A percentile compares a stretch with the other conserved stretches of the same genome.
Conservation (phyloP, 2,888 invertebrate genomes). For the Hoplodrina ambigua region DNA sequence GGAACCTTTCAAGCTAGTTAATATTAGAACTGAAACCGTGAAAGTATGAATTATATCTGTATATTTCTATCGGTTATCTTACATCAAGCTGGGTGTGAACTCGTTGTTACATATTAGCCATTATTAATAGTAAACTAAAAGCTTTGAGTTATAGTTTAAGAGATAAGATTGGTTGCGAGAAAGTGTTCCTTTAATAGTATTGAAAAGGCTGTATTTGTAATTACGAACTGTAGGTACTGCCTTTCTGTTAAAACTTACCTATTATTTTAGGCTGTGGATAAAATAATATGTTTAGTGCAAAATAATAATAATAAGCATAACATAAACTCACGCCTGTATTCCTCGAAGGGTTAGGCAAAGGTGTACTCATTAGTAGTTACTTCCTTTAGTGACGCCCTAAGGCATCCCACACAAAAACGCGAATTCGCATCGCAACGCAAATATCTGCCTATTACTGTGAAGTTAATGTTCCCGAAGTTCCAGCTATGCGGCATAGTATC, state of each 20-base stretch:
- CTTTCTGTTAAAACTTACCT: not conserved
- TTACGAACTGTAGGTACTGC: not conserved
- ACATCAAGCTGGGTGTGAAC: constrained; percentile 31
- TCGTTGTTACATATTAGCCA: constrained; percentile 50
- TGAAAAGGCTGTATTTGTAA: constrained; percentile 5
- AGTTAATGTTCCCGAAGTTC: too few relatives aligned
- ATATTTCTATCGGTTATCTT: constrained; percentile 45
- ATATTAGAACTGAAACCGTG: constrained; percentile 7
- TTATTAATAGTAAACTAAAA: constrained; percentile 47
- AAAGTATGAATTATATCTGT: constrained; percentile 36
- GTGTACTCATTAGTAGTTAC: too few relatives aligned
- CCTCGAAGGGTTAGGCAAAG: too few relatives aligned
- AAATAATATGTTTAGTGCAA: too few relatives aligned
- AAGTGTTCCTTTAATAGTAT: constrained; percentile 36
- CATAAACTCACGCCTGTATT: too few relatives aligned
- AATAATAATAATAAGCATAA: too few relatives aligned
- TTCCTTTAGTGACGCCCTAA: too few relatives aligned
- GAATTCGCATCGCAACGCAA: too few relatives aligned
- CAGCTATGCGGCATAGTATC: too few relatives aligned
- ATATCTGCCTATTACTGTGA: too few relatives aligned
- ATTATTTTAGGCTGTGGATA: too few relatives aligned
- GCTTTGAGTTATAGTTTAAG: constrained; percentile 51
- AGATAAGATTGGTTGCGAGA: constrained; percentile 48
- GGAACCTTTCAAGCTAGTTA: not conserved
- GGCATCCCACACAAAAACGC: too few relatives aligned